Evolutionary conservation across 2,797 vertebrate species (phyloP).

Genomic region (Myripristis murdjan): DNA sequence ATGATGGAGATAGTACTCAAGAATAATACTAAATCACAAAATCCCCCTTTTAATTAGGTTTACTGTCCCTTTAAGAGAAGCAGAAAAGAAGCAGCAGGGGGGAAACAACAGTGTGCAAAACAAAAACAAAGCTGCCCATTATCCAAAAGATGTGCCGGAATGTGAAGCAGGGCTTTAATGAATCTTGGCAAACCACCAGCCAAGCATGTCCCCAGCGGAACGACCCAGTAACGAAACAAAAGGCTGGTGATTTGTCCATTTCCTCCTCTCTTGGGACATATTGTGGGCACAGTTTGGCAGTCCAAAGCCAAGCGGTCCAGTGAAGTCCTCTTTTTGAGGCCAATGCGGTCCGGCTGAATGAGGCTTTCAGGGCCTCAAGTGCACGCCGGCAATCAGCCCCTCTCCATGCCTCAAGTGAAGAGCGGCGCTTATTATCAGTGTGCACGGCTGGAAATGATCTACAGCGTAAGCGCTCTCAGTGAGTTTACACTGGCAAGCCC

Average conservation of each 20-base stretch:
- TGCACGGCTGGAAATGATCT: slow-evolving; percentile 57
- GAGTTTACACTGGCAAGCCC: slow-evolving; percentile 11
- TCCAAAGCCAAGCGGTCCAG: slow-evolving; percentile 23
- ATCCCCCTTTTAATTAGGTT: no score
- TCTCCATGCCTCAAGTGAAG: slow-evolving; percentile 46
- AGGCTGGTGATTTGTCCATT: slow-evolving; percentile 47
- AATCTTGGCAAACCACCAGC: slow-evolving; percentile 56
- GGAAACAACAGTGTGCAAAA: background rate
- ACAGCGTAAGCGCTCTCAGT: slow-evolving; percentile 38
- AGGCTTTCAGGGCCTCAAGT: slow-evolving; percentile 57
- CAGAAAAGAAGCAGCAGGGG: background rate
- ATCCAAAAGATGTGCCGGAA: slow-evolving; percentile 44
- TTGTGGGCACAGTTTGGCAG: slow-evolving; percentile 10
- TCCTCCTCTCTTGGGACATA: slow-evolving; percentile 17
- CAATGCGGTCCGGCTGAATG: slow-evolving; percentile 51
- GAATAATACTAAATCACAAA: no score
- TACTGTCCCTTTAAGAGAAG: background rate
- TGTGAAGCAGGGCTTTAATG: slow-evolving; percentile 58
- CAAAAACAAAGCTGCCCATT: slow-evolving; percentile 35
- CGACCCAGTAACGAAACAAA: slow-evolving; percentile 63
- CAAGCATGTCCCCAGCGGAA: slow-evolving; percentile 49
- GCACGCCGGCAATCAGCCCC: slow-evolving; percentile 45
- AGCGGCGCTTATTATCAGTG: slow-evolving; percentile 62
- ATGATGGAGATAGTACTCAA: no score
- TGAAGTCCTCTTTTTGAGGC: slow-evolving; percentile 40